phyloP scores from a whole-genome alignment of 2,797 vertebrate species.

The Rhyacichthys aspro region DNA sequence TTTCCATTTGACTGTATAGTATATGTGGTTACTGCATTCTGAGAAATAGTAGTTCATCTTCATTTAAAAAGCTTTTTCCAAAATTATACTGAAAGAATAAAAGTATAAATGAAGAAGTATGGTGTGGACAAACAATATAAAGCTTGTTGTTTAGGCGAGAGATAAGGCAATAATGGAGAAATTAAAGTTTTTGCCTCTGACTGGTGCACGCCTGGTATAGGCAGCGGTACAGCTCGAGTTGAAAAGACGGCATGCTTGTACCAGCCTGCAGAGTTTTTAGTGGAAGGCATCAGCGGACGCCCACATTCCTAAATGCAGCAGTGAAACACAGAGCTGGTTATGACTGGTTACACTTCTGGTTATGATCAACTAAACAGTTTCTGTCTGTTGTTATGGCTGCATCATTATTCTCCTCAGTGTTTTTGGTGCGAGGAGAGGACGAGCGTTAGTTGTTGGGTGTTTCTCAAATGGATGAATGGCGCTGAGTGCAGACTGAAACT shows the following conservation, averaged over 20 bases:
- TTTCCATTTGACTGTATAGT: too few species aligned
- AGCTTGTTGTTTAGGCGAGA: too few species aligned
- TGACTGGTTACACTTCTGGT: conserved; percentile 32
- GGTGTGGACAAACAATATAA: too few species aligned
- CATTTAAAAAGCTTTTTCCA: too few species aligned
- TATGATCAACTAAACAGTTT: conserved; percentile 16
- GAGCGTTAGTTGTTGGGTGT: conserved; percentile 40
- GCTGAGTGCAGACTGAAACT: conserved; percentile 11
- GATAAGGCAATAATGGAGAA: too few species aligned
- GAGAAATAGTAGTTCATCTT: too few species aligned
- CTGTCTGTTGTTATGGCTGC: conserved; percentile 42
- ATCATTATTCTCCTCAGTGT: conserved; percentile 38
- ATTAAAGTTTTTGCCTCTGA: neutral
- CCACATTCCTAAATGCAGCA: conserved; percentile 62
- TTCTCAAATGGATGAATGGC: conserved; percentile 30
- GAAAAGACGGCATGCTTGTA: conserved; percentile 47
- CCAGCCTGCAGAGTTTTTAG: conserved; percentile 38
- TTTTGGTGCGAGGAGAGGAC: conserved; percentile 11
- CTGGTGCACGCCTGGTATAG: neutral
- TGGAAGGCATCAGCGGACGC: conserved; percentile 28
- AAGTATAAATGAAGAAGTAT: too few species aligned
- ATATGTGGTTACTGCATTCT: too few species aligned
- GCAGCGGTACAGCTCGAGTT: conserved; percentile 14
- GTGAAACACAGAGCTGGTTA: conserved; percentile 39
- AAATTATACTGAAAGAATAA: too few species aligned